Base-by-base conservation (phyloP, 2,888 invertebrate genomes). In the Lamellibrachia satsuma region DNA sequence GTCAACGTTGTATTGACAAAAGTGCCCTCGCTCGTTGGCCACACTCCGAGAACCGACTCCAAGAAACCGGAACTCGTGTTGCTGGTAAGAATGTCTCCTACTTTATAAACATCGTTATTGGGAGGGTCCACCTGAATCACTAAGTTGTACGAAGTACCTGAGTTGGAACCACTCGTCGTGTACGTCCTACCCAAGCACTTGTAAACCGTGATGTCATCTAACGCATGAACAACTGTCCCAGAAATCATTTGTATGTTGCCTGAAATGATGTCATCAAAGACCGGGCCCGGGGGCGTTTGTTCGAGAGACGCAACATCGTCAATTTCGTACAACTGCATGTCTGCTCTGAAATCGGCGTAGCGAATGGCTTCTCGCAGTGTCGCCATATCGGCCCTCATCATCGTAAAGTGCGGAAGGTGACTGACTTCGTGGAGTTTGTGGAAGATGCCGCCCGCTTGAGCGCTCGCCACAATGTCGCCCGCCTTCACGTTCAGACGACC, bases 111-210 rank as follows among this genome's bases (percentile, higher is more conserved):
- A 22, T n/a, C 4, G 75, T 75, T 75, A 75, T 22, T 75, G 22
- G 22, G 15, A 15, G 75, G 1, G 22, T 75, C 75, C 11, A 6
- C 7, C 75, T 22, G 6, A 22, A 75, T n/a, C 39, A 92, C 51
- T 75, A 39, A 9, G 51, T 39, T 15, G 9, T 51, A 39, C 52
- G 91, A 52, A 11, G 55, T 52, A 52, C 15, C 91, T 9, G 7
- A 22, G 27, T 60, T n/a, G 52, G 15, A 60, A 6, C 15, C 51
- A 15, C 11, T 39, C 39, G 57, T 52, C n/a, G 15, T 52, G 39
- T 92, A 92, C 9, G 27, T 57, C 39, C 75, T 60, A 15, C 92
- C 92, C 39, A 52, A 39, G 52, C 91, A 91, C n/a, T 91, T 91
- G 91, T 52, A 91, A 15, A 91, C 52, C 4, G 55, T 15, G 22